Evolutionary conservation across 2,888 invertebrate genomes (phyloP).

Genomic region (Cylloceria caligata): DNA sequence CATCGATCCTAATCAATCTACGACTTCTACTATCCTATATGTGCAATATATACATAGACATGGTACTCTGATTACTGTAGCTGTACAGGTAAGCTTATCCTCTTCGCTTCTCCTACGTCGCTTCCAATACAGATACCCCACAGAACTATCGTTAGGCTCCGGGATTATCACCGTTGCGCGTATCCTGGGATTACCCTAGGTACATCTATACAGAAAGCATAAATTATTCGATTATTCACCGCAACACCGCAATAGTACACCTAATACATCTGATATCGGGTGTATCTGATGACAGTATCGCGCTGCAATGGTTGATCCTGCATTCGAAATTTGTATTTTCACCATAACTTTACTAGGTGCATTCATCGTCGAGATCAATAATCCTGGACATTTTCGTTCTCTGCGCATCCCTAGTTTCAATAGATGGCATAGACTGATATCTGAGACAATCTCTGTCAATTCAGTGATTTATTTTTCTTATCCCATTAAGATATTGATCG

Average conservation of each 20-base stretch:
- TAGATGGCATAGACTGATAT: no score
- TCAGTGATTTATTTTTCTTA: no score
- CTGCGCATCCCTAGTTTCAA: no score
- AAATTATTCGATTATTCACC: constrained; percentile 22
- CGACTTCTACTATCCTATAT: background rate
- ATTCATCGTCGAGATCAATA: no score
- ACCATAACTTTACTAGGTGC: no score
- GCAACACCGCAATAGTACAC: constrained; percentile 11
- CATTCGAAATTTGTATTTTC: no score
- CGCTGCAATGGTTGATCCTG: background rate
- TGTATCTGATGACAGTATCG: constrained; percentile 10
- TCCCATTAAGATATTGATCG: no score
- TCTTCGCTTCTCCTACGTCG: background rate
- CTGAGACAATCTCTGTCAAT: no score
- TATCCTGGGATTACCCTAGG: background rate
- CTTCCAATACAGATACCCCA: constrained; percentile 12
- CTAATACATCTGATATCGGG: constrained; percentile 15
- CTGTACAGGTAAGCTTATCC: background rate
- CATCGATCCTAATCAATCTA: constrained; percentile 25
- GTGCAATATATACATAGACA: background rate
- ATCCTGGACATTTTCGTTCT: no score
- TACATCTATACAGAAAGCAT: background rate
- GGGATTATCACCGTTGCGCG: constrained; percentile 6
- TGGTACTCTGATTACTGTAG: constrained; percentile 4
- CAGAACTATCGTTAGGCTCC: constrained; percentile 7